Percentiles rank a stretch among this genome's conserved stretches.
phyloP scores from a whole-genome alignment of 2,888 invertebrate genomes.

The Sinhomidia bicolor region DNA sequence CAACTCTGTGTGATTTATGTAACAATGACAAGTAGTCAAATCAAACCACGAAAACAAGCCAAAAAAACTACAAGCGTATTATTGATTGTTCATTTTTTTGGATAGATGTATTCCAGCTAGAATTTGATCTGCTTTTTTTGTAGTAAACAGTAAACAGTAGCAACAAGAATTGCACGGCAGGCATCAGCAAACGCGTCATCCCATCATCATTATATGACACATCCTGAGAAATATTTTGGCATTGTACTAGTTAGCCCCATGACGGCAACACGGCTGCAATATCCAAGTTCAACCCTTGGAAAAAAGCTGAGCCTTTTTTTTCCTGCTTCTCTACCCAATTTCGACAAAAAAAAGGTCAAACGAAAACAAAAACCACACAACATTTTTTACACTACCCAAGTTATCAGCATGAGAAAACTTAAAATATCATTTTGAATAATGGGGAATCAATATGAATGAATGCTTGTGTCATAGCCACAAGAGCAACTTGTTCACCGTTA shows the following conservation, averaged over 20 bases:
- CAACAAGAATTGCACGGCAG: background rate
- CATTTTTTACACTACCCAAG: too few species aligned
- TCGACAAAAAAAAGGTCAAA: background rate
- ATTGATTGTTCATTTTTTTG: slow-evolving; percentile 32
- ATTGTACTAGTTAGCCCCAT: background rate
- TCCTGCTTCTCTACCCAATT: background rate
- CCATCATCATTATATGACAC: background rate
- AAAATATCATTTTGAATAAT: too few species aligned
- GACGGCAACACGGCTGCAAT: too few species aligned
- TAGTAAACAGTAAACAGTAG: background rate
- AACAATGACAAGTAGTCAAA: background rate
- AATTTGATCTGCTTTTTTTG: background rate
- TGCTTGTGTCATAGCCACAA: too few species aligned
- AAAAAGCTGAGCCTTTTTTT: slow-evolving; percentile 2
- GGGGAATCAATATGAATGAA: too few species aligned
- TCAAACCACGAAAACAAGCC: slow-evolving; percentile 13
- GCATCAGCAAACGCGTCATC: slow-evolving; percentile 21
- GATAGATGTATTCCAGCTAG: too few species aligned
- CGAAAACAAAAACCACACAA: too few species aligned
- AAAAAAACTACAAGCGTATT: background rate
- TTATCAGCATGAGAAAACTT: too few species aligned
- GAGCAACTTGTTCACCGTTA: too few species aligned
- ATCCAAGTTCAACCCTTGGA: background rate
- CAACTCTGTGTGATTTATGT: background rate
- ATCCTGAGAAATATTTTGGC: slow-evolving; percentile 19